Evolutionary conservation across 2,888 invertebrate genomes (phyloP).

Genomic region (Himalopsyche tibetana): DNA sequence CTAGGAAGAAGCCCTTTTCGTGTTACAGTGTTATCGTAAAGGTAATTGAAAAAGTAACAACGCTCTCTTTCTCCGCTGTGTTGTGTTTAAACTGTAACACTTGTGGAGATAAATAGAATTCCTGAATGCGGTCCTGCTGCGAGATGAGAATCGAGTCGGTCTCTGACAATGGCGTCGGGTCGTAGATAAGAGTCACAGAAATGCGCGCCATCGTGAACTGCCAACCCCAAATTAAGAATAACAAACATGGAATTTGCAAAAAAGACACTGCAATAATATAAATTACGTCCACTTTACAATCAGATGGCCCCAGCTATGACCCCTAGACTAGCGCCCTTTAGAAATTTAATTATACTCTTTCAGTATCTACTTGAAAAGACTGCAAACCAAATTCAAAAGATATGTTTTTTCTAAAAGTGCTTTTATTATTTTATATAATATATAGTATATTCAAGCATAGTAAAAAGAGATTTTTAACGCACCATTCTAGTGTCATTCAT

Average conservation of each 20-base stretch:
- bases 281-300: slow-evolving; percentile 25
- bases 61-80: slow-evolving; percentile 6
- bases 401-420: no score
- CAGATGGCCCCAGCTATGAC: neutral
- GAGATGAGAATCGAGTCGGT: slow-evolving; percentile 23
- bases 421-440: no score
- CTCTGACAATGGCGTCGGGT: slow-evolving; percentile 9
- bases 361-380: no score
- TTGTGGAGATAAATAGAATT: slow-evolving; percentile 15
- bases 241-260: slow-evolving; percentile 9
- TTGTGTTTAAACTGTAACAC: slow-evolving; percentile 21
- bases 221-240: slow-evolving; percentile 26
- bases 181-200: slow-evolving; percentile 20
- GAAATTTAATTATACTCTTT: no score
- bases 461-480: no score
- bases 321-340: neutral
- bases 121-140: slow-evolving; percentile 34
- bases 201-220: neutral
- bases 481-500: no score
- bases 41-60: slow-evolving; percentile 56
- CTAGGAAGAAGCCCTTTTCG: slow-evolving; percentile 32
- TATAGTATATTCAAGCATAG: no score
- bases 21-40: slow-evolving; percentile 52
- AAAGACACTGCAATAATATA: slow-evolving; percentile 5
- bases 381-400: no score